Base-by-base conservation (phyloP, 2,888 invertebrate species). In the Cryptus viduatorius region DNA sequence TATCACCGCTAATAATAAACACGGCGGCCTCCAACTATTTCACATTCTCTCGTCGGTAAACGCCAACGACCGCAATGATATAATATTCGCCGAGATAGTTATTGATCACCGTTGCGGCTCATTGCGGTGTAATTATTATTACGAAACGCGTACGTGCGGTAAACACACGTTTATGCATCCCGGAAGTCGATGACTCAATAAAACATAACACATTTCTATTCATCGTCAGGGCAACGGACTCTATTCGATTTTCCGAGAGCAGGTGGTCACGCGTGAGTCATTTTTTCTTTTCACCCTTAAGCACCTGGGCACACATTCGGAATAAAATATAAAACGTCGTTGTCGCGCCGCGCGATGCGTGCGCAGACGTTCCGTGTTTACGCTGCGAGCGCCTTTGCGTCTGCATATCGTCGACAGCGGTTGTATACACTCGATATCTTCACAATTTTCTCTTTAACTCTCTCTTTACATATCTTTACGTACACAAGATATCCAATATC, bases 251-350 rank as follows among this genome's bases (percentile, higher is more conserved):
- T 84, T 84, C 71, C 65, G 56, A 46, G 29, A 85, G 85, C 86
- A 85, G 85, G 86, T 86, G 86, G 81, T 71, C 76, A 50, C 61
- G 72, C 75, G 56, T 81, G 86, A 85, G 72, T 82, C 83, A 83
- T 48, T 84, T 86, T 78, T 61, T 10, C 44, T 56, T 50, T 37
- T 42, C 31, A 59, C 79, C 79, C 77, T 53, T 65, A 37, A 65
- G 75, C 86, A 84, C 86, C 82, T 84, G 86, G 85, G 67, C 78
- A 80, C 48, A 84, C 72, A 87, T 68, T 78, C 48, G 29, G 42
- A 67, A 75, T 19, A 56, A n/a, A 73, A 31, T n/a, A 42, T 56
- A 69, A 50, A 42, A 50, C 56, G 5, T 67, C 69, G 73, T 16
- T 8, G 29, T 12, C 5, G 44, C 12, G 50, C 10, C 56, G 48